Conservation (phyloP, 2,797 vertebrate genomes). For the Lutjanus argentimaculatus region DNA sequence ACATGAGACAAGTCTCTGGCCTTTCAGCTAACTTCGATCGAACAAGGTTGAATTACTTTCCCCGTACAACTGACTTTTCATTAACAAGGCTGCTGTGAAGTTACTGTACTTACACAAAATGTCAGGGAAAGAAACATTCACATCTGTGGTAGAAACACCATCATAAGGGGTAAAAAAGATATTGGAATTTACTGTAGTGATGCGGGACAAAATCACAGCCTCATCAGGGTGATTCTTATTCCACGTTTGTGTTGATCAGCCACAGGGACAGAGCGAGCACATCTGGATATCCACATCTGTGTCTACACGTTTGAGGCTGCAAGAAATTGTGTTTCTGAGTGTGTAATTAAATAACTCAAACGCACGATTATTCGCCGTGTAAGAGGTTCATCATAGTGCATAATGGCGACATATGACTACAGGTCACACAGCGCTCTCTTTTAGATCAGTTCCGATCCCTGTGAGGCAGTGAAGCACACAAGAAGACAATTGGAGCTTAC, state of each 20-base stretch:
- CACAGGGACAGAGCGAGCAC: conserved; percentile 38
- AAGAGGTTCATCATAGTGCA: conserved; percentile 48
- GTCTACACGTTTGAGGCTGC: conserved; percentile 39
- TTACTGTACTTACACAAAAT: conserved; percentile 8
- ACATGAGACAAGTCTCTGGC: conserved; percentile 30
- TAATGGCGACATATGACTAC: conserved; percentile 55
- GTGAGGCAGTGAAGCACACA: conserved; percentile 55
- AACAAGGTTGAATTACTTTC: conserved; percentile 27
- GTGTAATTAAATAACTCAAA: conserved; percentile 67
- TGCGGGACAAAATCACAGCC: conserved; percentile 15
- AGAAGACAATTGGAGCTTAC: conserved; percentile 66
- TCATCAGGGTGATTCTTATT: conserved; percentile 21
- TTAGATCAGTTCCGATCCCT: conserved; percentile 52
- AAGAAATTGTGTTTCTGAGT: conserved; percentile 43
- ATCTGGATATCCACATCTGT: conserved; percentile 61
- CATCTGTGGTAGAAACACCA: neutral
- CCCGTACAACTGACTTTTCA: conserved; percentile 19
- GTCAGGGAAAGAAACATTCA: conserved; percentile 4
- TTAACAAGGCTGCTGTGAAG: conserved; percentile 1
- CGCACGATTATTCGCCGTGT: conserved; percentile 42
- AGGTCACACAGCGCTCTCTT: conserved; percentile 54
- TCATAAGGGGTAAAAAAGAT: neutral
- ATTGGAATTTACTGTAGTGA: conserved; percentile 17
- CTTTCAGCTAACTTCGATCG: conserved; percentile 25
- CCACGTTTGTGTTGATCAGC: conserved; percentile 39